phyloP scores from a whole-genome alignment of 2,888 invertebrate species.

The Calephelis perditalis region DNA sequence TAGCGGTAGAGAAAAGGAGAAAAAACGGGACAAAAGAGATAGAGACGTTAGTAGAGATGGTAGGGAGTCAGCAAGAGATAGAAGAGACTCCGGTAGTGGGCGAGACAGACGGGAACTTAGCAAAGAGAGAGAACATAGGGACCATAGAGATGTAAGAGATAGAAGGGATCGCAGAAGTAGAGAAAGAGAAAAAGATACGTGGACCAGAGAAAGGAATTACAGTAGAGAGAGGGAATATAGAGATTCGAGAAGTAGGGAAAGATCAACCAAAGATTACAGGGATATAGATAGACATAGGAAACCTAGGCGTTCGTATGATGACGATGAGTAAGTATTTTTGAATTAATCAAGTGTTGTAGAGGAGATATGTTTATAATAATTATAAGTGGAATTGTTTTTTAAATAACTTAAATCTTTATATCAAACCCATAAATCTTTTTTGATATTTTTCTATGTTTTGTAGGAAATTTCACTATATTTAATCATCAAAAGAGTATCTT shows the following conservation, averaged over 20 bases:
- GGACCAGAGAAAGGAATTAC: conserved; percentile 67
- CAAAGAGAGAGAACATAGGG: conserved; percentile 45
- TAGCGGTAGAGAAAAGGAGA: conserved; percentile 71
- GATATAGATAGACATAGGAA: conserved; percentile 77
- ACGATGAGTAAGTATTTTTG: conserved; percentile 80
- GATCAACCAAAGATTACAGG: conserved; percentile 67
- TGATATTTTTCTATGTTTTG: no score
- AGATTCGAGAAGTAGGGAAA: conserved; percentile 60
- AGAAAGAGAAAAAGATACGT: conserved; percentile 58
- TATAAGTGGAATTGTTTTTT: no score
- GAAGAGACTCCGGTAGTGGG: conserved; percentile 70
- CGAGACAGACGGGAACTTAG: conserved; percentile 60
- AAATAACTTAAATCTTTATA: no score
- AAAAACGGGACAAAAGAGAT: conserved; percentile 58
- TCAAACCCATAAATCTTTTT: no score
- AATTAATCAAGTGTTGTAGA: neutral
- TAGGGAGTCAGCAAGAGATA: conserved; percentile 52
- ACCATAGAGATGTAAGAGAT: conserved; percentile 51
- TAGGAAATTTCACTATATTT: no score
- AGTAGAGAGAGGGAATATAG: conserved; percentile 63
- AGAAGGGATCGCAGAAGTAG: conserved; percentile 53
- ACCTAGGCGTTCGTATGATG: conserved; percentile 81
- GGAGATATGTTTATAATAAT: neutral
- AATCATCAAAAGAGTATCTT: no score
- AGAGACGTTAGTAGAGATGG: conserved; percentile 59